Evolutionary conservation across 2,888 invertebrate genomes (phyloP).

Genomic region (Synergus itoensis): DNA sequence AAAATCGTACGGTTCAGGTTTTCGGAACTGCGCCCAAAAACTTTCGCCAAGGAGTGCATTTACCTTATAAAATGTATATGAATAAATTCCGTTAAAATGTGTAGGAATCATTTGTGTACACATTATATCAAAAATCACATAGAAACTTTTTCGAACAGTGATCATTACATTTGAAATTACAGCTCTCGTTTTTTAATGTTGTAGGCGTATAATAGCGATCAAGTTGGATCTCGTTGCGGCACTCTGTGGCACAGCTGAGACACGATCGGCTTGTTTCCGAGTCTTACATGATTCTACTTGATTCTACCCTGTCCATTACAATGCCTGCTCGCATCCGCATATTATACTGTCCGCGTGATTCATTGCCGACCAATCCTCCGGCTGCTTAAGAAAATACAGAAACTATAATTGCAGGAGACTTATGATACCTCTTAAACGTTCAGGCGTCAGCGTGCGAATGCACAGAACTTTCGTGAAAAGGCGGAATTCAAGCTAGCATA

Average conservation of each 20-base stretch:
- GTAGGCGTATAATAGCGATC: not conserved
- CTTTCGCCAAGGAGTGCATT: no score
- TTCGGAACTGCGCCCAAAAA: no score
- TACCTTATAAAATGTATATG: no score
- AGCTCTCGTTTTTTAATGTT: not conserved
- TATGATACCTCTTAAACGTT: slow-evolving; percentile 65
- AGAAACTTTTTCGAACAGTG: no score
- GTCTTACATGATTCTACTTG: slow-evolving; percentile 8
- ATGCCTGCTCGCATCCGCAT: slow-evolving; percentile 46
- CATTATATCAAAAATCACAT: no score
- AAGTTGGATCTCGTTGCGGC: not conserved
- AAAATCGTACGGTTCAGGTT: no score
- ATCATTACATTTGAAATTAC: not conserved
- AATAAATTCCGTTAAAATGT: no score
- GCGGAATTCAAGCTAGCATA: slow-evolving; percentile 46
- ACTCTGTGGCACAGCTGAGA: not conserved
- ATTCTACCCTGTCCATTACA: slow-evolving; percentile 14
- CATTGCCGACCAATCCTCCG: slow-evolving; percentile 69
- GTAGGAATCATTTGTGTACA: no score
- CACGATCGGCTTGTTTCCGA: not conserved
- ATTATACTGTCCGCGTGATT: slow-evolving; percentile 71
- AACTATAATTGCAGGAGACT: slow-evolving; percentile 75
- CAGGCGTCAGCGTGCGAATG: slow-evolving; percentile 54
- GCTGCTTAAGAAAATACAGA: slow-evolving; percentile 71
- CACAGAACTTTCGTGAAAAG: slow-evolving; percentile 55